phyloP scores from a whole-genome alignment of 2,113 vertebrate species.

The zebrafish (Danio rerio) region DNA sequence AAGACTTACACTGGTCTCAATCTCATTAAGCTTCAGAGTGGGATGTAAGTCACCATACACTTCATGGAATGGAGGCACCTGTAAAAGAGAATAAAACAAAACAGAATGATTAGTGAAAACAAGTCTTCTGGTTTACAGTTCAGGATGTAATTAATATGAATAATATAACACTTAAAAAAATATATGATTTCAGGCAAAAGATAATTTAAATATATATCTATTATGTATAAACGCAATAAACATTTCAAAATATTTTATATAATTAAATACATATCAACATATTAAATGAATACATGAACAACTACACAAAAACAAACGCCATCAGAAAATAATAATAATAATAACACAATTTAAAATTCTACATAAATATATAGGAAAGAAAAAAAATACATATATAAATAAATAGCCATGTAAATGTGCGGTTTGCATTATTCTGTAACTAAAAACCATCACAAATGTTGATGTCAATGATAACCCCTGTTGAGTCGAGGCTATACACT shows the following conservation, averaged over 20 bases:
- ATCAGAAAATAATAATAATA: background rate
- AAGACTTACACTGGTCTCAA: slow-evolving; percentile 91
- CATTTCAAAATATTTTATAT: background rate
- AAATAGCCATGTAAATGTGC: background rate
- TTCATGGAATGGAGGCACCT: slow-evolving; percentile 90
- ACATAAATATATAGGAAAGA: background rate
- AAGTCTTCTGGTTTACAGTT: background rate
- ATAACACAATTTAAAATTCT: no score
- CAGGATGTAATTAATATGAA: background rate
- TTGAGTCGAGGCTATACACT: background rate
- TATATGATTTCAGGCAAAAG: background rate
- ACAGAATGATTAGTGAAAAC: background rate
- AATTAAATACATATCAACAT: background rate
- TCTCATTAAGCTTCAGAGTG: slow-evolving; percentile 89
- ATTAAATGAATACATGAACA: background rate
- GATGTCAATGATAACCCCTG: background rate
- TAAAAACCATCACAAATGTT: slow-evolving; percentile 37
- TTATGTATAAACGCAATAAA: background rate
- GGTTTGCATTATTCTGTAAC: slow-evolving; percentile 18
- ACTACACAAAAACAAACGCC: background rate
- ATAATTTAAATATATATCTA: background rate
- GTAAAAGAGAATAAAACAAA: slow-evolving; percentile 29
- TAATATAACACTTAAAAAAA: no score
- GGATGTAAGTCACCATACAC: slow-evolving; percentile 87
- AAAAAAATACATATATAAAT: background rate